These are phyloP conservation scores for Myrmophylax atrothorax DNA, from an alignment of 2,113 vertebrate genomes.

Conservation along the genomic window DNA sequence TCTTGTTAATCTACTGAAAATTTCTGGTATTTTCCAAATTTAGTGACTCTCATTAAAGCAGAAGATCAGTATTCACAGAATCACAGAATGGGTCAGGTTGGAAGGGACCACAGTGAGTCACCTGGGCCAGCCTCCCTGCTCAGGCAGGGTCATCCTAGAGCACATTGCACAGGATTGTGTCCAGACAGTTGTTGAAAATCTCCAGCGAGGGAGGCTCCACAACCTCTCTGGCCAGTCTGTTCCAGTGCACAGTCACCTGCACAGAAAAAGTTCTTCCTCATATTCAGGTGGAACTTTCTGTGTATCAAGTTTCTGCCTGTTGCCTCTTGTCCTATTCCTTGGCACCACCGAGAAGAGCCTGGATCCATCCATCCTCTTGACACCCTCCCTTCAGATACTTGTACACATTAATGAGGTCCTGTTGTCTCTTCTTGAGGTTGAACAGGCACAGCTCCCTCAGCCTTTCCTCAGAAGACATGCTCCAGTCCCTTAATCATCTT, in stretches of 20 bases:
- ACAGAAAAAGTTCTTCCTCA: not conserved
- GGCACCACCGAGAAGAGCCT: not conserved
- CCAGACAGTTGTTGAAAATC: not conserved
- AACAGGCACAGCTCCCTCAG: not conserved
- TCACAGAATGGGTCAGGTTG: not conserved
- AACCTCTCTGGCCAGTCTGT: not conserved
- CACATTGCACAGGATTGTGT: not conserved
- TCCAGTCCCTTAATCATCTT: not conserved
- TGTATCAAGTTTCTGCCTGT: not conserved
- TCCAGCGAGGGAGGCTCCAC: not conserved
- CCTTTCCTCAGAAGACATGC: not conserved
- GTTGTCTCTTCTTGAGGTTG: not conserved
- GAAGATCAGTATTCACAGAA: not conserved
- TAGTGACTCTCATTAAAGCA: not conserved
- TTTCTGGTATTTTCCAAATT: not conserved
- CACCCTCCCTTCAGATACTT: not conserved
- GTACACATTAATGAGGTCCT: not conserved
- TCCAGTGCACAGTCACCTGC: not conserved
- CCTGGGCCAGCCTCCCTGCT: not conserved
- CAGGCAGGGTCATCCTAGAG: accelerated
- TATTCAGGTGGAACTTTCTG: not conserved
- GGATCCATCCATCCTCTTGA: not conserved
- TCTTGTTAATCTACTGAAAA: not conserved
- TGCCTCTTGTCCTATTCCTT: not conserved
- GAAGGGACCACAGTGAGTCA: not conserved